Percentiles rank a stretch among this genome's conserved stretches.
Evolutionary conservation across 2,797 vertebrate species (phyloP).

Genomic region (Lemur catta): DNA sequence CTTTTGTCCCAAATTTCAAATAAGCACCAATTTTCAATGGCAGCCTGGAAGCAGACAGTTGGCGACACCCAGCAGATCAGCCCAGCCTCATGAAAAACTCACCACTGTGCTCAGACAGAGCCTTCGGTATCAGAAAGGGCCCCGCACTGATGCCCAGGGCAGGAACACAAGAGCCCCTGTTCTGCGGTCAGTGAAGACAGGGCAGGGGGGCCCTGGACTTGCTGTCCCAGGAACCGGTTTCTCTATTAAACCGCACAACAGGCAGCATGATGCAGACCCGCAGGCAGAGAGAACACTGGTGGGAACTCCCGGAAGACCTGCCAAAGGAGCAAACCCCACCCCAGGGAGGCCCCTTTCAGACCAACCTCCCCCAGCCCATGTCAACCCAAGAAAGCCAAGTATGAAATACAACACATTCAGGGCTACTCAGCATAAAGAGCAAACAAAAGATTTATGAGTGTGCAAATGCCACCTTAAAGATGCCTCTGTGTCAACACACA

Average conservation of each 20-base stretch:
- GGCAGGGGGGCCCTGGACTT: background rate
- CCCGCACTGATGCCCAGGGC: background rate
- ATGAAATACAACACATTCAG: background rate
- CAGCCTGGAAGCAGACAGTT: background rate
- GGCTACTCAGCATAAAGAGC: background rate
- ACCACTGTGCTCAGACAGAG: background rate
- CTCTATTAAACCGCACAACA: background rate
- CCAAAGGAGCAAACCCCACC: background rate
- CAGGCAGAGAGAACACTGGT: background rate
- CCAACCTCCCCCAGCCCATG: background rate
- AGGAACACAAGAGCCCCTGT: background rate
- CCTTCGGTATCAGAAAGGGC: background rate
- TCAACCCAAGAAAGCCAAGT: background rate
- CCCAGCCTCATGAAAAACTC: background rate
- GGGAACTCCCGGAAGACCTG: background rate
- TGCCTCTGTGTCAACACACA: background rate
- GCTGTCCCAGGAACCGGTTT: background rate
- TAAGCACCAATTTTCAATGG: background rate
- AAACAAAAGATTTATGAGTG: background rate
- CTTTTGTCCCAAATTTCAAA: constrained; percentile 33
- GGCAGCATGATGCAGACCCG: background rate
- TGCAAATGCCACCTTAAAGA: background rate
- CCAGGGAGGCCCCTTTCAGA: background rate
- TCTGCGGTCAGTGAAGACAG: background rate
- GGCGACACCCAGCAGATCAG: background rate